These are phyloP conservation scores for Drosophila bifasciata DNA, from an alignment of 1,140 invertebrate species.

Conservation along the genomic window DNA sequence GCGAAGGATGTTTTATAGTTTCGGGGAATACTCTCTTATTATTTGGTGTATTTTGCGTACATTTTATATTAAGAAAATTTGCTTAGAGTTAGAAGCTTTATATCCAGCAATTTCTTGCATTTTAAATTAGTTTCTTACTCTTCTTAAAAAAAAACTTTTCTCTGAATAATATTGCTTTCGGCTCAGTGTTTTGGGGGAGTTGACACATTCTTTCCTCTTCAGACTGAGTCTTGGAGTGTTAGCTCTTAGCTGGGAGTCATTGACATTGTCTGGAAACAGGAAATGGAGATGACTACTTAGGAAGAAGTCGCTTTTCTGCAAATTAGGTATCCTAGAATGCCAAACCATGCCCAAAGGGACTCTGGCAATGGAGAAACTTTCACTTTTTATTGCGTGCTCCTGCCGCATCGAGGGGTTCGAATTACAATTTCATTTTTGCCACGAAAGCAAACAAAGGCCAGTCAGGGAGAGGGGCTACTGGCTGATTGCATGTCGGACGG, in stretches of 20 bases:
- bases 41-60: too few species aligned
- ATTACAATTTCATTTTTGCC: conserved; percentile 43
- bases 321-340: conserved; percentile 9
- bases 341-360: not conserved
- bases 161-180: too few species aligned
- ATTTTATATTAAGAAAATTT: too few species aligned
- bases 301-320: conserved; percentile 9
- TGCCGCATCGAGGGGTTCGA: conserved; percentile 29
- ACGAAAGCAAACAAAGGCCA: conserved; percentile 18
- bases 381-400: conserved; percentile 51
- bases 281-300: conserved; percentile 29
- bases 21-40: too few species aligned
- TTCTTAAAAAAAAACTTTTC: not conserved
- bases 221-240: not conserved
- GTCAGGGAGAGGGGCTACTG: conserved; percentile 10
- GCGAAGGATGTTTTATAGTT: too few species aligned
- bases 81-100: too few species aligned
- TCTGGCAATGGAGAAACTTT: conserved; percentile 35
- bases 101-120: too few species aligned
- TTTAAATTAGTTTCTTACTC: not conserved
- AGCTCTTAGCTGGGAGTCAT: conserved; percentile 32
- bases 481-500: conserved; percentile 47
- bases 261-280: conserved; percentile 38
- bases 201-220: too few species aligned
- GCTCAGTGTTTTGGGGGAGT: too few species aligned